Conservation (phyloP, 2,113 vertebrate genomes). For the Echinops telfairi region DNA sequence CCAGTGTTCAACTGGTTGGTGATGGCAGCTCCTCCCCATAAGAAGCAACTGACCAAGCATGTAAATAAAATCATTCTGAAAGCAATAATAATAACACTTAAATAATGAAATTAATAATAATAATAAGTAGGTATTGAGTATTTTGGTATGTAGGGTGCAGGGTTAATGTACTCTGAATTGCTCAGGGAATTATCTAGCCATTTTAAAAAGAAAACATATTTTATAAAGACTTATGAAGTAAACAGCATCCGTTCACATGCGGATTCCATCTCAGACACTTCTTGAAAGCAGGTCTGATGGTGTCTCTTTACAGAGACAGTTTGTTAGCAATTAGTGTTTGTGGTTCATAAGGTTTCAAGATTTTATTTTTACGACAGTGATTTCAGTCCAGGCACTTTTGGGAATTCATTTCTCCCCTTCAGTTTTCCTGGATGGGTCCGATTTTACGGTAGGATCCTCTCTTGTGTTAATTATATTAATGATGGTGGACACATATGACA, state of each 20-base stretch:
- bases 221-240: not conserved
- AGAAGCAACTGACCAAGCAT: constrained; percentile 4
- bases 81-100: not conserved
- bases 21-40: constrained; percentile 21
- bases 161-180: not conserved
- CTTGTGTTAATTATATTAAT: not conserved
- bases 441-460: not conserved
- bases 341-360: constrained; percentile 9
- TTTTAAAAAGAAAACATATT: constrained; percentile 26
- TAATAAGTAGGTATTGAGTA: not conserved
- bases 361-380: constrained; percentile 38
- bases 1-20: not conserved
- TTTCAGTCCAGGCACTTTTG: not conserved
- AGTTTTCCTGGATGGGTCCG: not conserved
- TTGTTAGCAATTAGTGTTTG: not conserved
- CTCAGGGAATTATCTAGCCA: not conserved
- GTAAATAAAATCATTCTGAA: constrained; percentile 28
- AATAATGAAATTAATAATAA: too few species aligned
- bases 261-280: not conserved
- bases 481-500: too few species aligned
- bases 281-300: not conserved
- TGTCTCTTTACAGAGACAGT: not conserved
- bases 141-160: not conserved
- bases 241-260: not conserved
- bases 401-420: not conserved